Evolutionary conservation across 2,888 invertebrate genomes (phyloP).

Genomic region (Oscheius onirici): DNA sequence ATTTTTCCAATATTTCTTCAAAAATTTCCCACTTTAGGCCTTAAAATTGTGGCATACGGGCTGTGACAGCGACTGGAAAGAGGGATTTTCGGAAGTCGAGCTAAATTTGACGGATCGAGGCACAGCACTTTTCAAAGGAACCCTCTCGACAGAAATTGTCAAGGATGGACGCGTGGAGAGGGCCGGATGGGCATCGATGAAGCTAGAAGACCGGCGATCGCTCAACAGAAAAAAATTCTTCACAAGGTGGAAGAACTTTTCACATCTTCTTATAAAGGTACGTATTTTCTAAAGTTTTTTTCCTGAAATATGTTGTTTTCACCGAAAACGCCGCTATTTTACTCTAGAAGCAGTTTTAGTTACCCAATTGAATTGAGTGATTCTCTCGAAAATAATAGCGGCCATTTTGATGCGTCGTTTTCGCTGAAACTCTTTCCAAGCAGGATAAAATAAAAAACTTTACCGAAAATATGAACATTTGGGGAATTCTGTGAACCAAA

Average conservation of each 20-base stretch:
- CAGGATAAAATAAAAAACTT: no score
- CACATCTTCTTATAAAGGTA: constrained; percentile 67
- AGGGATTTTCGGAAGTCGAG: constrained; percentile 64
- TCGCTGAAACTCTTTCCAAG: no score
- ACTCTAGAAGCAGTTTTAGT: no score
- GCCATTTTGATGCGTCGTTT: no score
- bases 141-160: constrained; percentile 48
- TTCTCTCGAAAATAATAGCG: no score
- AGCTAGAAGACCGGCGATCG: constrained; percentile 58
- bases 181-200: constrained; percentile 70
- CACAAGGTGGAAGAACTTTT: constrained; percentile 63
- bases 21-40: constrained; percentile 34
- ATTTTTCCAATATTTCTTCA: neutral
- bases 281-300: constrained; percentile 3
- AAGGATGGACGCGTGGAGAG: constrained; percentile 66
- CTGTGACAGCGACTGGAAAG: constrained; percentile 67
- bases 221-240: constrained; percentile 63
- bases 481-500: no score
- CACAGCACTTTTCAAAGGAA: constrained; percentile 63
- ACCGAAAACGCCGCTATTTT: no score
- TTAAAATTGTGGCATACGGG: constrained; percentile 61
- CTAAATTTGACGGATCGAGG: constrained; percentile 53
- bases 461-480: no score
- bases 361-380: no score
- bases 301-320: no score